These are phyloP conservation scores for Grammomys dolichurus DNA, from an alignment of 2,113 vertebrate genomes.

Conservation along the genomic window DNA sequence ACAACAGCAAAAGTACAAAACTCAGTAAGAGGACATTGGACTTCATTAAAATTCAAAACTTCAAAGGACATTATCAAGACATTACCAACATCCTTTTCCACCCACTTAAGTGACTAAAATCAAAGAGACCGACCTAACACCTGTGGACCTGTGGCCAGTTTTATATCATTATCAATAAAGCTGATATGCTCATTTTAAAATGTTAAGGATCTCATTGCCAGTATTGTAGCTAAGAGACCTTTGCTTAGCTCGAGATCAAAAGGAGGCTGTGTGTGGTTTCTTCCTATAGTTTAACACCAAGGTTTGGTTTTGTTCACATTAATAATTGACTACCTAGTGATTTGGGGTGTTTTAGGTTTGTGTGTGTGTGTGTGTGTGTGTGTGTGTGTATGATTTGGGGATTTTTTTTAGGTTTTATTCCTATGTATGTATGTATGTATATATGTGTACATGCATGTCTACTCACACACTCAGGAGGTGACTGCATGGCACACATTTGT, in stretches of 20 bases:
- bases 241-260: not conserved
- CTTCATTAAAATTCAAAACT: not conserved
- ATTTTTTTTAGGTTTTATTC: not conserved
- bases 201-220: not conserved
- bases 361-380: too few species aligned
- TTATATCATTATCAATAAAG: not conserved
- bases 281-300: not conserved
- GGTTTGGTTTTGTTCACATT: not conserved
- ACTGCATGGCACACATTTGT: not conserved
- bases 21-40: not conserved
- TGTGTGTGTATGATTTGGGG: not conserved
- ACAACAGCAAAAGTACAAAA: not conserved
- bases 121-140: not conserved
- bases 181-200: not conserved
- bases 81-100: not conserved
- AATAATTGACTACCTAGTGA: not conserved
- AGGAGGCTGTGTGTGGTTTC: not conserved
- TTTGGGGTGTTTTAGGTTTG: not conserved
- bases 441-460: too few species aligned
- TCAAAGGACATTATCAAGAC: not conserved
- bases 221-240: not conserved
- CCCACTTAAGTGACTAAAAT: not conserved
- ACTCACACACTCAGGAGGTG: not conserved
- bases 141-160: not conserved
- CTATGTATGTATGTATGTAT: too few species aligned